These are phyloP conservation scores for Hydrophis major DNA, from an alignment of 2,797 vertebrate species.

Conservation along the genomic window DNA sequence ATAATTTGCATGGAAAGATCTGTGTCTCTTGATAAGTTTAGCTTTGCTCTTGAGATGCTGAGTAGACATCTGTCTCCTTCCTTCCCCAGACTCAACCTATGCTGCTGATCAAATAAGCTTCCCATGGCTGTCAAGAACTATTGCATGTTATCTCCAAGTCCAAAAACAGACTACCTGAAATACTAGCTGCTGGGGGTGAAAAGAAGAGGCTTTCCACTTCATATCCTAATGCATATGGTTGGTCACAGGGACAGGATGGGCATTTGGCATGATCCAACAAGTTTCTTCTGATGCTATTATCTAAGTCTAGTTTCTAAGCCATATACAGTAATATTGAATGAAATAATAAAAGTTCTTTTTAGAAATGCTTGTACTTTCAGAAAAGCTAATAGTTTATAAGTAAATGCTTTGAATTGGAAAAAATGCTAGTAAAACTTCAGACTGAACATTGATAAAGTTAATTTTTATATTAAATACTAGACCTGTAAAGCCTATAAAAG, in stretches of 20 bases:
- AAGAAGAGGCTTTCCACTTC: not conserved
- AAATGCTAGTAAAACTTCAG: constrained; percentile 44
- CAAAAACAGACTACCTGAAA: not conserved
- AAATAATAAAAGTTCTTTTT: constrained; percentile 50
- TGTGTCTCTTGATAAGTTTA: not conserved
- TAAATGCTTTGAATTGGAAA: constrained; percentile 62
- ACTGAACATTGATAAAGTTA: constrained; percentile 42
- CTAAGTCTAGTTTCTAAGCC: constrained; percentile 39
- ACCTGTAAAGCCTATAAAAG: constrained; percentile 70
- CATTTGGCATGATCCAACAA: not conserved
- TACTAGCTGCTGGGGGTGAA: not conserved
- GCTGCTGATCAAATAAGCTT: constrained; percentile 42
- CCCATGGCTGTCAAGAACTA: not conserved
- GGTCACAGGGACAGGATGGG: not conserved
- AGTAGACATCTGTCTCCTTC: not conserved
- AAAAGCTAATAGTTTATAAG: constrained; percentile 61
- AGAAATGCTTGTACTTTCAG: constrained; percentile 54
- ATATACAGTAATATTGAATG: constrained; percentile 53
- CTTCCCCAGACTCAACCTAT: constrained; percentile 46
- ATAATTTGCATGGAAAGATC: not conserved
- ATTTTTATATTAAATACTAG: constrained; percentile 65
- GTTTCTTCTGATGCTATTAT: not conserved
- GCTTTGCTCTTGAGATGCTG: not conserved
- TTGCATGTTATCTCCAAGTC: not conserved
- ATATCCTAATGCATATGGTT: not conserved